Evolutionary conservation across 1,140 invertebrate species (phyloP), one percentile per base, ranked within the genome.

Genomic region (Megathymus violae): DNA sequence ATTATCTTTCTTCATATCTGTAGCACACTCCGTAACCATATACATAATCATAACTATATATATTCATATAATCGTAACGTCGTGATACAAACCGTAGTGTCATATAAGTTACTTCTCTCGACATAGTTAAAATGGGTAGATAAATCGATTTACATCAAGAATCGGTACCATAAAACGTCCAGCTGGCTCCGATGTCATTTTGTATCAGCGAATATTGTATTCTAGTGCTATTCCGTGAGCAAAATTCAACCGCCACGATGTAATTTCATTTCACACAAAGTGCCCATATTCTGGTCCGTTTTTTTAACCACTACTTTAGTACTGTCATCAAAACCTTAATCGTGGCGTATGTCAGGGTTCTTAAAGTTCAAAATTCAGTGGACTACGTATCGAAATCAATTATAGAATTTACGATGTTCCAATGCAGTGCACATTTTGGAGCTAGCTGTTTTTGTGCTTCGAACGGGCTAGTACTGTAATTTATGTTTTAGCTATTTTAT

Each of bases 191-290:
- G 43, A 36, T 31, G 40, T 58, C 52, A 41, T 34, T 46, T 58
- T 58, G 52, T 58, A 31, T 22, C 22, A 43, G 15, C 36, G 54
- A 59, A 59, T 46, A 59, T 59, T 59, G 54, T 59, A 59, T 59
- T 59, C 54, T 16, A n/a, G 25, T n/a, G 25, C 43, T 43, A 46
- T 46, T 59, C 41, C 43, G 31, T 22, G 7, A 46, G 43, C 54
- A 58, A 59, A 47, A 59, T 44, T 59, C 56, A 59, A 59, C 54
- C 27, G 40, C 43, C 41, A 59, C 54, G 15, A 59, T 22, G 56
- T 59, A 59, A 59, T 59, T 59, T 59, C 43, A 27, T 44, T 34
- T 34, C 43, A 59, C 43, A 59, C 56, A 59, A 47, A 59, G 31
- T 59, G 56, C 56, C 43, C 27, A 59, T 59, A 38, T 59, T 59